phyloP scores from a whole-genome alignment of 2,797 vertebrate species.

The Peromyscus eremicus region DNA sequence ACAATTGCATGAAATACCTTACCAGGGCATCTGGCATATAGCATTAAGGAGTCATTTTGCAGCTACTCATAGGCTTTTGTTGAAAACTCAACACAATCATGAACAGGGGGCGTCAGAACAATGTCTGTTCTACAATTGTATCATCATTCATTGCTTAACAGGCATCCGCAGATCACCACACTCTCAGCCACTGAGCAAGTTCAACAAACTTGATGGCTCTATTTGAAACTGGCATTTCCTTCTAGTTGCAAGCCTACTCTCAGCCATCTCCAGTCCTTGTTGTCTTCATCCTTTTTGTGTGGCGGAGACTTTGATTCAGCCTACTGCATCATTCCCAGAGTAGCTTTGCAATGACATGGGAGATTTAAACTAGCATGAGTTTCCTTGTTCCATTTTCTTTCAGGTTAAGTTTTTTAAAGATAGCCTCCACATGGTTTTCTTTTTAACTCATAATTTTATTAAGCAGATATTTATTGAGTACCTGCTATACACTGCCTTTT shows the following conservation, averaged over 20 bases:
- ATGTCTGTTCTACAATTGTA: not conserved
- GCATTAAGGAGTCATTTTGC: not conserved
- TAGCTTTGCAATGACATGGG: not conserved
- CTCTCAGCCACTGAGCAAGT: not conserved
- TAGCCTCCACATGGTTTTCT: not conserved
- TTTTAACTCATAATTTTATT: not conserved
- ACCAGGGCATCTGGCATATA: not conserved
- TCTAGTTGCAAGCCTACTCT: not conserved
- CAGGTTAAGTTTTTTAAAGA: not conserved
- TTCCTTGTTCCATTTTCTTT: not conserved
- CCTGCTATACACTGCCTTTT: not conserved
- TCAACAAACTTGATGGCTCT: not conserved
- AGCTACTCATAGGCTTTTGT: not conserved
- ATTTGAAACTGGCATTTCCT: not conserved
- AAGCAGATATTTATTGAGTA: not conserved
- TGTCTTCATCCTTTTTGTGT: not conserved
- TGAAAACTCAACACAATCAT: not conserved
- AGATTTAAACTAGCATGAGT: not conserved
- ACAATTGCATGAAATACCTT: not conserved
- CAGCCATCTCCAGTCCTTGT: not conserved
- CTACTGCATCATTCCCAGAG: fast-evolving
- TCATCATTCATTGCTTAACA: not conserved
- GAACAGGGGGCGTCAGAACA: not conserved
- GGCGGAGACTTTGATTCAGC: not conserved
- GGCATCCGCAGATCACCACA: not conserved